Base-by-base conservation (phyloP, 2,888 invertebrate species). In the Boloria selene region DNA sequence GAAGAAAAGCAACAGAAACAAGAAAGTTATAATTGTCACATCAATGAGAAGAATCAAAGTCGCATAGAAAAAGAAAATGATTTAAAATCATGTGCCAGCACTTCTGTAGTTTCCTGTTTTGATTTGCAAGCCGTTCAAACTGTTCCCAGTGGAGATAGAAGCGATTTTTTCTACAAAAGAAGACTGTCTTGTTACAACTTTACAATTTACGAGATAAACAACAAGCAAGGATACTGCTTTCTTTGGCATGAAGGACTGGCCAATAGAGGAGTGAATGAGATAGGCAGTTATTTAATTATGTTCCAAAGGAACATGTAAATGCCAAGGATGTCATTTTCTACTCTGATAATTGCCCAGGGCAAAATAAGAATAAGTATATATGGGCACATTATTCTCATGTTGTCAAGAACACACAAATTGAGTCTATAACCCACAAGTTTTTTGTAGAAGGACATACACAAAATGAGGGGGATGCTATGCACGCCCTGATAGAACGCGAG, bases 171-270 rank as follows among this genome's bases (percentile, higher is more conserved):
- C 38, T 54, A 54, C 54, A 47, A 56, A 52, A 13, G 44, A 44
- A 44, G 14, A 14, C 44, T 63, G 16, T 63, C 63, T 13, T 56
- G 42, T 45, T 63, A 51, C 55, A 63, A 63, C 45, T 65, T 65
- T 49, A 65, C 65, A 42, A 56, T 65, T 45, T 61, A 47, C 61
- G 65, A 61, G 49, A 56, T 55, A 44, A 22, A 17, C 26, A 26
- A 16, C 45, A 65, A 61, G 49, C 16, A 65, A 44, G 55, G 55
- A 16, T 42, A 44, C 17, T 61, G 65, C 51, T 61, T 55, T 58
- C 7, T 65, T 42, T 61, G 65, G 56, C 44, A 61, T 42, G 65
- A 65, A 55, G 22, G 26, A n/a, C 16, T 56, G n/a, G 50, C 61
- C 16, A 65, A 65, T 16, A 18, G 55, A 38, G 55, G 65, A 10